Evolutionary conservation across 2,888 invertebrate species (phyloP).

Genomic region (Cartodere bifasciata): DNA sequence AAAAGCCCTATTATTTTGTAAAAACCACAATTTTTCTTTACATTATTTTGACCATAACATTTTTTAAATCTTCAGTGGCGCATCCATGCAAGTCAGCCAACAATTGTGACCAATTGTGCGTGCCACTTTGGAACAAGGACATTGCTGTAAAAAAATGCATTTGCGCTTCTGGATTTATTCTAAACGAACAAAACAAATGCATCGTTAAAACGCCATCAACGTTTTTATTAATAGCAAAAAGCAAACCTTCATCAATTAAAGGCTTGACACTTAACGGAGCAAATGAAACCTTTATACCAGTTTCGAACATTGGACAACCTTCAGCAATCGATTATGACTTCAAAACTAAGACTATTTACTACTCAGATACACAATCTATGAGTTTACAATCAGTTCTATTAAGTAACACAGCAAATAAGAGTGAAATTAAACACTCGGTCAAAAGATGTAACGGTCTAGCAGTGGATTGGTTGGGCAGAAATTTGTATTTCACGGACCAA

Average conservation of each 20-base stretch:
- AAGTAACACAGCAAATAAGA: slow-evolving; percentile 16
- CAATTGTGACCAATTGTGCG: slow-evolving; percentile 68
- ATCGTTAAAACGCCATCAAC: slow-evolving; percentile 40
- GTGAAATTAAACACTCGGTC: slow-evolving; percentile 44
- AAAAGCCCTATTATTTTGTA: too few species aligned
- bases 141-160: slow-evolving; percentile 50
- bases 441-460: slow-evolving; percentile 63
- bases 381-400: slow-evolving; percentile 21
- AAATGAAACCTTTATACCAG: slow-evolving; percentile 53
- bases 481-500: slow-evolving; percentile 77
- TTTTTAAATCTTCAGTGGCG: slow-evolving; percentile 40
- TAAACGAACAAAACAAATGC: slow-evolving; percentile 47
- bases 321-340: slow-evolving; percentile 58
- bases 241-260: slow-evolving; percentile 57
- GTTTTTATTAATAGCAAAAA: slow-evolving; percentile 54
- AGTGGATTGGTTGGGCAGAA: slow-evolving; percentile 70
- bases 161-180: slow-evolving; percentile 59
- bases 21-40: too few species aligned
- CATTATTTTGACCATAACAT: too few species aligned
- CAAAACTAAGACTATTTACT: slow-evolving; percentile 29
- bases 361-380: slow-evolving; percentile 41
- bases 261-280: slow-evolving; percentile 41
- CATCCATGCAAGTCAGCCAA: slow-evolving; percentile 56
- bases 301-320: slow-evolving; percentile 51
- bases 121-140: slow-evolving; percentile 46